These are phyloP conservation scores for Cichladusa arquata DNA, from an alignment of 2,113 vertebrate genomes.

Conservation along the genomic window DNA sequence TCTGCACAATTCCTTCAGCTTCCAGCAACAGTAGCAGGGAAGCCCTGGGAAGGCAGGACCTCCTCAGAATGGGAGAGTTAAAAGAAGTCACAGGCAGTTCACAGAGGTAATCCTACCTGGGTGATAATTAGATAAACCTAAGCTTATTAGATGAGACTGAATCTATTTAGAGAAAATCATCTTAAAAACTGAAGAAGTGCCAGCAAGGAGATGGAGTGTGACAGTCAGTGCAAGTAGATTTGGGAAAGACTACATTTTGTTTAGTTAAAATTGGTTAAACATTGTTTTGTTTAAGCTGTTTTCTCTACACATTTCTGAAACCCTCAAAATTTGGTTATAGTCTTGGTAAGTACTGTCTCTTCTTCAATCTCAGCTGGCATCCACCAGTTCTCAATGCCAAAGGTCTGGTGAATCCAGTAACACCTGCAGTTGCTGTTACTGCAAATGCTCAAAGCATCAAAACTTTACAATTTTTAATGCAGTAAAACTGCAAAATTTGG, in stretches of 20 bases:
- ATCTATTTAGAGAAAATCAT: conserved; percentile 52
- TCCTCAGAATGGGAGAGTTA: neutral
- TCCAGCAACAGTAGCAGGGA: neutral
- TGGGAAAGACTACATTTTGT: neutral
- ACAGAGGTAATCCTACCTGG: conserved; percentile 49
- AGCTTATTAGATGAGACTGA: conserved; percentile 49
- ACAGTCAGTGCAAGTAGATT: neutral
- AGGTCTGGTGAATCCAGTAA: neutral
- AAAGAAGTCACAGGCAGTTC: neutral
- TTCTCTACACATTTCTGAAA: neutral
- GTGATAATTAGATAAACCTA: conserved; percentile 57
- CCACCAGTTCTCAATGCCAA: neutral
- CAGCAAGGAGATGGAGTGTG: neutral
- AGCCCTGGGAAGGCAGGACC: neutral
- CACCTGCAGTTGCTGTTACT: neutral
- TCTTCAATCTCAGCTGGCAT: neutral
- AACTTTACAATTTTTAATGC: neutral
- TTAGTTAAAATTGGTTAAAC: neutral
- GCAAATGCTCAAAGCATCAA: neutral
- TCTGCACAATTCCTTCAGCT: neutral
- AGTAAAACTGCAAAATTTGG: neutral
- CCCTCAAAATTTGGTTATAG: neutral
- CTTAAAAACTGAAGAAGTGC: conserved; percentile 1
- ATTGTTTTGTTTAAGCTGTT: neutral
- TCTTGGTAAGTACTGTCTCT: neutral